Conservation (phyloP, 2,113 vertebrate genomes). For the Mesoclemmys tuberculata region DNA sequence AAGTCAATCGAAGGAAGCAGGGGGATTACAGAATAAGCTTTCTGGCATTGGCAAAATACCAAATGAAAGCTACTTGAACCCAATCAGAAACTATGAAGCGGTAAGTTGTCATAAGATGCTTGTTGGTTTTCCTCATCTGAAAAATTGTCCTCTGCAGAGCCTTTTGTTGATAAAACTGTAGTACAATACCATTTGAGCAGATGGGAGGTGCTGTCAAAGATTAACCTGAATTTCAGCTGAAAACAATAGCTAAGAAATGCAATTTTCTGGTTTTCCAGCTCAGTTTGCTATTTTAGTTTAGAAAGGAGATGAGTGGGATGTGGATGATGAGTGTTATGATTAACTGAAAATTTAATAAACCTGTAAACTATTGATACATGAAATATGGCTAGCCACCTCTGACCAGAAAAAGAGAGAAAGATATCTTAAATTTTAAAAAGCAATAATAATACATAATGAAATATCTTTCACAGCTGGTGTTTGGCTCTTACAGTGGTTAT, state of each 20-base stretch:
- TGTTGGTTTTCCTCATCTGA: slow-evolving; percentile 24
- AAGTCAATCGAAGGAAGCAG: slow-evolving; percentile 68
- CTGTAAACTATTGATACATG: not conserved
- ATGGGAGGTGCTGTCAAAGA: slow-evolving; percentile 46
- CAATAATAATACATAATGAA: not conserved
- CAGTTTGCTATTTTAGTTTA: slow-evolving; percentile 70
- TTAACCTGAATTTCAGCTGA: slow-evolving; percentile 65
- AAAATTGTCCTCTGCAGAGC: slow-evolving; percentile 31
- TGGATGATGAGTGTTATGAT: slow-evolving; percentile 9
- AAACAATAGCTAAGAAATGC: slow-evolving; percentile 50
- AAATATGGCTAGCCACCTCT: not conserved
- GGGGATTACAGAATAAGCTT: slow-evolving; percentile 74
- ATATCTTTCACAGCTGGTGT: not conserved
- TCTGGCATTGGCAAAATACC: slow-evolving; percentile 76
- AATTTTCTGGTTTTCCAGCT: slow-evolving; percentile 66
- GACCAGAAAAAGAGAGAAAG: not conserved
- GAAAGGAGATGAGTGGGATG: not conserved
- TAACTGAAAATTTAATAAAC: slow-evolving; percentile 32
- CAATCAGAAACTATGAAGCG: slow-evolving; percentile 76
- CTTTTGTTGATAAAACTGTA: slow-evolving; percentile 12
- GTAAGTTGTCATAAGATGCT: slow-evolving; percentile 68
- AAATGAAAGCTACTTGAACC: slow-evolving; percentile 85
- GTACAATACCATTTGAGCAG: slow-evolving; percentile 69
- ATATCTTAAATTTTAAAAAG: not conserved
- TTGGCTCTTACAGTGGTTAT: not conserved